phyloP scores from a whole-genome alignment of 2,888 invertebrate genomes.

The Perdita meconis region DNA sequence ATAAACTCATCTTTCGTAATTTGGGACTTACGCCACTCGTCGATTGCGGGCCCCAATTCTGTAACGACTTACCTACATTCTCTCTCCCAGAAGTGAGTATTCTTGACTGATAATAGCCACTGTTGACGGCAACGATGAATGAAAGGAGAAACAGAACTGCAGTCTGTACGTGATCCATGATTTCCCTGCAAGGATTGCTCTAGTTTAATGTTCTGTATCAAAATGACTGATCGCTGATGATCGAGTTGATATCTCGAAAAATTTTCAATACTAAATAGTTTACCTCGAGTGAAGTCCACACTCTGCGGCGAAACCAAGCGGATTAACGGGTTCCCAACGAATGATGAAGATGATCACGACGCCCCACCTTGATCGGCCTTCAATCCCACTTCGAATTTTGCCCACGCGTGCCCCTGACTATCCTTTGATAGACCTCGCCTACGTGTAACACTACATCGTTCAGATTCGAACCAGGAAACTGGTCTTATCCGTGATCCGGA shows the following conservation, averaged over 20 bases:
- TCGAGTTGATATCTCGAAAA: neutral
- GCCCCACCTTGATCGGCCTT: slow-evolving; percentile 57
- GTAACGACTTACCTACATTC: slow-evolving; percentile 70
- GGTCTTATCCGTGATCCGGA: neutral
- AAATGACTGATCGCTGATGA: neutral
- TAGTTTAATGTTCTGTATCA: neutral
- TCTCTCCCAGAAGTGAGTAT: slow-evolving; percentile 64
- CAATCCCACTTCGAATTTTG: slow-evolving; percentile 67
- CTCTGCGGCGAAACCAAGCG: slow-evolving; percentile 40
- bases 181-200: slow-evolving; percentile 9
- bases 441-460: slow-evolving; percentile 37
- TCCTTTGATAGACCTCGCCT: slow-evolving; percentile 59
- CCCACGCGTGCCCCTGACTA: slow-evolving; percentile 75
- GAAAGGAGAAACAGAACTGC: slow-evolving; percentile 72
- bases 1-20: too few relatives aligned
- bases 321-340: slow-evolving; percentile 58
- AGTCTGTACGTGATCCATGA: slow-evolving; percentile 69
- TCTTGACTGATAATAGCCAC: slow-evolving; percentile 64
- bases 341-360: slow-evolving; percentile 47
- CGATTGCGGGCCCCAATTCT: too few relatives aligned
- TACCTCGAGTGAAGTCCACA: slow-evolving; percentile 18
- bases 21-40: too few relatives aligned
- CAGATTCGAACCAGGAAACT: slow-evolving; percentile 1
- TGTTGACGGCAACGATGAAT: slow-evolving; percentile 54
- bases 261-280: neutral